Evolutionary conservation across 2,797 vertebrate genomes (phyloP).

Genomic region (Poeciliopsis presidionis): DNA sequence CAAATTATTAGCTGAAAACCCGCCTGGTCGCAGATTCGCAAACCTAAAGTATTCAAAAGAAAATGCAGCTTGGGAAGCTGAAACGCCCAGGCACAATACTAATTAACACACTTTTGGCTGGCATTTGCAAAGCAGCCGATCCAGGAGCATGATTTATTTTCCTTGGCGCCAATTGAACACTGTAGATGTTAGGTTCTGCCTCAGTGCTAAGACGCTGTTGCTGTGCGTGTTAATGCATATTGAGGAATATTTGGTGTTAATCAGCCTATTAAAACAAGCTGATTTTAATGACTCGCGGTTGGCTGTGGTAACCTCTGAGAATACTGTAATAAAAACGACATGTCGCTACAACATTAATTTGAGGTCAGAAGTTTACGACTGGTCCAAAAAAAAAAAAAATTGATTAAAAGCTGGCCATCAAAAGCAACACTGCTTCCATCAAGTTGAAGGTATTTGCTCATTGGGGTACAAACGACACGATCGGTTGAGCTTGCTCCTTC

Average conservation of each 20-base stretch:
- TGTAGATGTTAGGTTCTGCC: background rate
- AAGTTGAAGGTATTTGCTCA: background rate
- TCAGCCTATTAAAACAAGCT: background rate
- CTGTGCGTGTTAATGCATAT: background rate
- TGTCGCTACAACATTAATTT: background rate
- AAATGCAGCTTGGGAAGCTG: background rate
- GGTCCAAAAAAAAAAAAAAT: background rate
- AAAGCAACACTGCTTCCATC: background rate
- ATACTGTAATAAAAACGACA: background rate
- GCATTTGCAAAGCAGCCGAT: background rate
- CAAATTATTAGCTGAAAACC: background rate
- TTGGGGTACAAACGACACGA: background rate
- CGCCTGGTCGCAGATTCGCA: background rate
- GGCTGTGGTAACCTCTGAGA: background rate
- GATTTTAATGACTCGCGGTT: background rate
- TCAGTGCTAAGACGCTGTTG: background rate
- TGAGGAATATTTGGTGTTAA: background rate
- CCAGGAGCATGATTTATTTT: background rate
- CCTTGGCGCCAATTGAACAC: background rate
- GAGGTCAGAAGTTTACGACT: background rate
- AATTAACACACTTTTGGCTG: background rate
- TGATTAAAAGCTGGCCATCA: background rate
- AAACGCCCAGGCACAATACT: background rate
- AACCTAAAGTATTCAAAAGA: background rate
- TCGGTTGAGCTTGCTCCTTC: background rate